Conservation (phyloP, 2,888 invertebrate genomes). For the Diplazon laetatorius region DNA sequence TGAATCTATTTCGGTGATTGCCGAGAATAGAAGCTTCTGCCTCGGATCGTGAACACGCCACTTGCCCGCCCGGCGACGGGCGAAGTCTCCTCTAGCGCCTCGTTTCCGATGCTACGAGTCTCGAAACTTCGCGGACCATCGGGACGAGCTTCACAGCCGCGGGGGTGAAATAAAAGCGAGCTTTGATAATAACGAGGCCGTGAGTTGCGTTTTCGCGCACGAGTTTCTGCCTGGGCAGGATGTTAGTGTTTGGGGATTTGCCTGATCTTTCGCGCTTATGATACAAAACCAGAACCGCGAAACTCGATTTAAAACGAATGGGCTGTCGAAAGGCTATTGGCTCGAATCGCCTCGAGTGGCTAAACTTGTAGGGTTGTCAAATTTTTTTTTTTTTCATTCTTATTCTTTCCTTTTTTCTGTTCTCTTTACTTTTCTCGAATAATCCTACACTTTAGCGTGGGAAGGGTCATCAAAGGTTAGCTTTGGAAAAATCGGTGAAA, state of each 20-base stretch:
- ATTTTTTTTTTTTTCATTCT: too few relatives aligned
- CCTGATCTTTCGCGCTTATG: slow-evolving; percentile 30
- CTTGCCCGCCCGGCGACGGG: slow-evolving; percentile 45
- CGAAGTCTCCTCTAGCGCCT: slow-evolving; percentile 46
- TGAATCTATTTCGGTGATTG: slow-evolving; percentile 65
- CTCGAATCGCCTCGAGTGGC: too few relatives aligned
- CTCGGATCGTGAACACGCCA: slow-evolving; percentile 62
- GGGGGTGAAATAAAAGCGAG: too few relatives aligned
- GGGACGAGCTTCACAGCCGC: too few relatives aligned
- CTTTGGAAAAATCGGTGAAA: too few relatives aligned
- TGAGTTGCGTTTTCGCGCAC: slow-evolving; percentile 48
- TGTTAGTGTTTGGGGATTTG: slow-evolving; percentile 64
- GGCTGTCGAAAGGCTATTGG: too few relatives aligned
- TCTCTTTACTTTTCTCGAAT: too few relatives aligned
- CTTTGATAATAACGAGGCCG: slow-evolving; percentile 69
- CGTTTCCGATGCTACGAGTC: slow-evolving; percentile 44
- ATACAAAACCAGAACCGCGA: slow-evolving; percentile 29
- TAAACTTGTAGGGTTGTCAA: too few relatives aligned
- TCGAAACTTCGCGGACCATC: not conserved
- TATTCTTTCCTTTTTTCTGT: too few relatives aligned
- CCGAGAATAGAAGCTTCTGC: slow-evolving; percentile 66
- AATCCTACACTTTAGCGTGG: too few relatives aligned
- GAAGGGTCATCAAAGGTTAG: too few relatives aligned
- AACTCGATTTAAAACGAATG: too few relatives aligned
- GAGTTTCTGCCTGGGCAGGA: slow-evolving; percentile 61